These are phyloP conservation scores for Spongia lamella DNA, from an alignment of 37 sponge, comb jelly and placozoan species.

Conservation along the genomic window DNA sequence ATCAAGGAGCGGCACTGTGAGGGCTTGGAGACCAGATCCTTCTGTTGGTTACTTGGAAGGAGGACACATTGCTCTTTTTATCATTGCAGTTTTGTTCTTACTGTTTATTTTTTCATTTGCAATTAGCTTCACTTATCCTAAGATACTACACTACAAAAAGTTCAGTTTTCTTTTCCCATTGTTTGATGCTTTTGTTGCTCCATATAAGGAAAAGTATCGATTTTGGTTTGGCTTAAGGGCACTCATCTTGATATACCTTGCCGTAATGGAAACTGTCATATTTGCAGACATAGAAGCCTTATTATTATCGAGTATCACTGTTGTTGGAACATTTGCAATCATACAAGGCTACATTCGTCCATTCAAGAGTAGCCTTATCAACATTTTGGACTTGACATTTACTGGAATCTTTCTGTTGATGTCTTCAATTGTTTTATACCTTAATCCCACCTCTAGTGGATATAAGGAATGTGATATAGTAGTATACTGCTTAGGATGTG, in stretches of 20 bases:
- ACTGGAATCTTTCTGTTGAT: too few species aligned
- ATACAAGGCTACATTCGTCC: conserved; percentile 34
- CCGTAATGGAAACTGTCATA: neutral
- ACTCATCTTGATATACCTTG: neutral
- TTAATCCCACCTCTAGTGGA: too few species aligned
- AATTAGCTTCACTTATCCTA: conserved; percentile 5
- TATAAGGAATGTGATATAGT: too few species aligned
- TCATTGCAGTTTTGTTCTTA: conserved; percentile 8
- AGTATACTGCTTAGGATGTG: too few species aligned
- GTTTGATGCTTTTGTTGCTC: conserved; percentile 36
- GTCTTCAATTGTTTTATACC: too few species aligned
- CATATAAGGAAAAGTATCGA: conserved; percentile 43
- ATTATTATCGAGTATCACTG: neutral
- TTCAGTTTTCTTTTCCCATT: conserved; percentile 15
- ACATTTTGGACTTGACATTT: conserved; percentile 21
- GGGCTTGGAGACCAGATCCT: conserved; percentile 47
- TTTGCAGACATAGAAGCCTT: too few species aligned
- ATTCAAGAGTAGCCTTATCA: conserved; percentile 16
- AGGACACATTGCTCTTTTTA: conserved; percentile 5
- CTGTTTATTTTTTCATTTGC: conserved; percentile 35
- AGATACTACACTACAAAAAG: conserved; percentile 3
- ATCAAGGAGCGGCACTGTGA: neutral
- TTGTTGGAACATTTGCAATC: conserved; percentile 13
- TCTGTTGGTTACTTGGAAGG: neutral
- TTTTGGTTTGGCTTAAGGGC: conserved; percentile 50